A percentile compares a stretch with the other conserved stretches of the same genome.
These are phyloP conservation scores for Candoia aspera DNA, from an alignment of 2,113 vertebrate species.

Conservation along the genomic window DNA sequence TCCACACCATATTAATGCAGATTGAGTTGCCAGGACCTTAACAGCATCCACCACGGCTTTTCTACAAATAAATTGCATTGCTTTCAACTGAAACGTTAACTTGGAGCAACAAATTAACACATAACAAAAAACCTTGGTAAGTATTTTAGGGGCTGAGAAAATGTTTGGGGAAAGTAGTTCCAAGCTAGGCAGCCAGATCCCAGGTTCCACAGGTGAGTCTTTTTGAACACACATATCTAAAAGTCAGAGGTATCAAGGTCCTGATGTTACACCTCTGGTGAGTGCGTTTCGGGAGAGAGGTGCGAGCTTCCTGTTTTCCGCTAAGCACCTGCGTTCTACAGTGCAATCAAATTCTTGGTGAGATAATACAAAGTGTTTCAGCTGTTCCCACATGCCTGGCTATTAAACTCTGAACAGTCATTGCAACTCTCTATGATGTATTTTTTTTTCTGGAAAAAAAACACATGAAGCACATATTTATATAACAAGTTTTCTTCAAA, in stretches of 20 bases:
- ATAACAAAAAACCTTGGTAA: neutral
- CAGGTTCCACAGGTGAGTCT: neutral
- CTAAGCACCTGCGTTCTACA: neutral
- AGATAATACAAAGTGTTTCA: neutral
- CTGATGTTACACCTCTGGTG: neutral
- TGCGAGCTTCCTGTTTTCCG: neutral
- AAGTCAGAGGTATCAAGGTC: neutral
- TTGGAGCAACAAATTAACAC: neutral
- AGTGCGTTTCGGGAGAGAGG: neutral
- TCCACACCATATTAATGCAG: accelerated
- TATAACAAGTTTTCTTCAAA: neutral
- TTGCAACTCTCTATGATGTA: neutral
- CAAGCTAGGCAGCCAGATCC: accelerated
- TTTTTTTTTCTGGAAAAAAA: neutral
- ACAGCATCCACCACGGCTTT: neutral
- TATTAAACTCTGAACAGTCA: neutral
- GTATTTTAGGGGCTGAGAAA: neutral
- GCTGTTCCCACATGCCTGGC: too few species aligned
- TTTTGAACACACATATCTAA: neutral
- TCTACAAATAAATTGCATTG: neutral
- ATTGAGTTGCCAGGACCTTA: too few species aligned
- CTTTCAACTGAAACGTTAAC: neutral
- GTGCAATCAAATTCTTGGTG: neutral
- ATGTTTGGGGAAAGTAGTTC: neutral
- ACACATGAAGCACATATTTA: neutral